Evolutionary conservation across 2,797 vertebrate species (phyloP), one percentile per base, ranked within the genome.

Genomic region (Sebastes miniatus): DNA sequence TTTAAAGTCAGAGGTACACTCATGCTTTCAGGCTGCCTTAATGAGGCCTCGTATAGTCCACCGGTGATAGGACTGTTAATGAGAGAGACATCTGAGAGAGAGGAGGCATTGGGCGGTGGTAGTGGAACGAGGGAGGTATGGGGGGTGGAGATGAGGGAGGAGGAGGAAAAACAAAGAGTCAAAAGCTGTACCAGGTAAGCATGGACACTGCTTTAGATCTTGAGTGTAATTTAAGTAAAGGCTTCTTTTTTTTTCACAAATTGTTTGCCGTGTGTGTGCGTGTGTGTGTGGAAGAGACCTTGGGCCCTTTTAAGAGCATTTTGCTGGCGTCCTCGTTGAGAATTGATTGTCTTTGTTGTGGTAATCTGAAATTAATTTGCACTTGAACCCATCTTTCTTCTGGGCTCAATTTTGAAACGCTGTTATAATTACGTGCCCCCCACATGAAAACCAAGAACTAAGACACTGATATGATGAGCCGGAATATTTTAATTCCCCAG

Each of bases 341-440:
- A 97, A 97, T 96, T 95, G 96, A 97, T 97, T 96, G 97, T 96
- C 97, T 98, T 99, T 98, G 97, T 98, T 98, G 98, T 98, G 97
- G 95, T 99, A 97, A 99, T 98, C 97, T 98, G 96, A 98, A 99
- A 98, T 99, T 98, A 98, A 99, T 99, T 99, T 98, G 96, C 97
- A 97, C 97, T 98, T 98, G 97, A 99, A 98, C 97, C 96, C 96
- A 97, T 97, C 97, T 98, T 99, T 99, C 97, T 97, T 97, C 97
- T 96, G 95, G 96, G 96, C 96, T 97, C 96, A 98, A 97, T 99
- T 98, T 97, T 97, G 95, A 93, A 97, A 97, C 95, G 94, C 93
- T 88, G 94, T 96, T 96, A 97, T 99, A 97, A 99, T 98, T 97
- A 97, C 94, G 94, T 95, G 87, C 95, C 96, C 96, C 91, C 86